These are phyloP conservation scores for Pygoscelis antarcticus DNA, from an alignment of 2,113 vertebrate genomes.

Conservation along the genomic window DNA sequence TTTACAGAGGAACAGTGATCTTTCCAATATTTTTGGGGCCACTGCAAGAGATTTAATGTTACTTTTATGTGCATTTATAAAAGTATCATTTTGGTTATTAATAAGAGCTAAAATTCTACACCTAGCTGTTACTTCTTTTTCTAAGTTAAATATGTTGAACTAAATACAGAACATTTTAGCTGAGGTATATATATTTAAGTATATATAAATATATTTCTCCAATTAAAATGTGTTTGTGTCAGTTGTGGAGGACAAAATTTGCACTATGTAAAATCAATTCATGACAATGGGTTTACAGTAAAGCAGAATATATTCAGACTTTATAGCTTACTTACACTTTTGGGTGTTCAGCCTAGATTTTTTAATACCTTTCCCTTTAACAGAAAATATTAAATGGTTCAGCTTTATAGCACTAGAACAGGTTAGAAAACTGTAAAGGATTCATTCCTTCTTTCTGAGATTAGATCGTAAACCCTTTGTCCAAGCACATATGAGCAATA, in stretches of 20 bases:
- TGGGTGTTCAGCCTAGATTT: background rate
- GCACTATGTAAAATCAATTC: background rate
- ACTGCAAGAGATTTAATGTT: background rate
- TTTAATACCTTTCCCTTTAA: background rate
- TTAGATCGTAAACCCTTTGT: background rate
- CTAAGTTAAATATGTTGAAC: background rate
- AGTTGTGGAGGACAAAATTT: background rate
- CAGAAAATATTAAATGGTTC: background rate
- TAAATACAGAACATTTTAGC: background rate
- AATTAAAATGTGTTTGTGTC: background rate
- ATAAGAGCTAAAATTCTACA: background rate
- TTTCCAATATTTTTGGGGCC: background rate
- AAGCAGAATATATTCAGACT: background rate
- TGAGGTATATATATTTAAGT: background rate
- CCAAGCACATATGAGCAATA: background rate
- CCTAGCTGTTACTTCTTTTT: background rate
- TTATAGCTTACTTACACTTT: background rate
- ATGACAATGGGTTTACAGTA: background rate
- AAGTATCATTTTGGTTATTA: background rate
- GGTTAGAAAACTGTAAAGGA: background rate
- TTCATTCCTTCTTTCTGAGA: background rate
- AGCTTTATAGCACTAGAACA: background rate
- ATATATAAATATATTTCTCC: background rate
- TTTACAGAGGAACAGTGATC: background rate
- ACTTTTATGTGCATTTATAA: background rate